Evolutionary conservation across 2,113 vertebrate genomes (phyloP), one percentile per base, ranked within the genome.

Genomic region (Mirounga angustirostris): DNA sequence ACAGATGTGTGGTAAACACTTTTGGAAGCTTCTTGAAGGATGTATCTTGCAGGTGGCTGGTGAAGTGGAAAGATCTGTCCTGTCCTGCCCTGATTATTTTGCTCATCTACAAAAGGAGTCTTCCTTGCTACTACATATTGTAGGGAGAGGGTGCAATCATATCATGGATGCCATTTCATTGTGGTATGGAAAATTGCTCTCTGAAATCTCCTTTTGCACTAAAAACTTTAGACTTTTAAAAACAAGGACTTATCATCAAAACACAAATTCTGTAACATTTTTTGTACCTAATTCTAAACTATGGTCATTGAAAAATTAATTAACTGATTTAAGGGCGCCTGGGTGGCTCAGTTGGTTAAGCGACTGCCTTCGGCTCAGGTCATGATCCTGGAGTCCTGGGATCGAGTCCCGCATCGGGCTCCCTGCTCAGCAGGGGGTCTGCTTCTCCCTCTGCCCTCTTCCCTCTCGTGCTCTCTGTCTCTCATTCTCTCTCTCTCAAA

Each of bases 181-280:
- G 12, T 28, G 19, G 30, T 61, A 28, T 58, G 24, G 52, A 50
- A 88, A 52, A 56, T 50, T 59, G 58, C 22, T 86, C 52, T 65
- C 46, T 78, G 74, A 86, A 90, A 71, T 59, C n/a, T 81, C 50
- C 11, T 11, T 40, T 61, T 61, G 4, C 12, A 28, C 63, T 80
- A n/a, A 88, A 81, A 50, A 40, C 71, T 73, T 92, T 74, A 89
- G 81, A 46, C 30, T 69, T 71, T 97, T 46, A 40, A 71, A 87
- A 96, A 78, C 74, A 71, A 86, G 22, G 63, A 90, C 59, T 91
- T 69, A 13, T 21, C 24, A 82, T 71, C 54, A 71, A 95, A 90
- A 87, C 46, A 78, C 19, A 91, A 59, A 71, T 87, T 54, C 46
- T 40, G 15, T 79, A 84, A 61, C 16, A 69, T 93, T 93, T 87